Evolutionary conservation across 2,797 vertebrate species (phyloP).

Genomic region (Menidia menidia): DNA sequence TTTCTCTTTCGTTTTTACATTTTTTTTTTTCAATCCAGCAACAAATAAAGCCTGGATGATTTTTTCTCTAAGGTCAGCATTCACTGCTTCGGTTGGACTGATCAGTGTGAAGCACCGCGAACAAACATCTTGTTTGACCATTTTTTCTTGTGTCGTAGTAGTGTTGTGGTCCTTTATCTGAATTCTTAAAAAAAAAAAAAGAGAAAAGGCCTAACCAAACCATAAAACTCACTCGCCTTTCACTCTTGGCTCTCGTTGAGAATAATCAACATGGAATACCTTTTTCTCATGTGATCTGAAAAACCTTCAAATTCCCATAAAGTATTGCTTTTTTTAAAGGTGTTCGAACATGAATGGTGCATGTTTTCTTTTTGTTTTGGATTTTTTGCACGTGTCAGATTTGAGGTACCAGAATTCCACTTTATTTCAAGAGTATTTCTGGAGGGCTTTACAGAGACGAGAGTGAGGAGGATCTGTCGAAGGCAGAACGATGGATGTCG

Average conservation of each 20-base stretch:
- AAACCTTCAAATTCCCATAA: slow-evolving; percentile 47
- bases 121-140: slow-evolving; percentile 35
- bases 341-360: slow-evolving; percentile 46
- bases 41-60: slow-evolving; percentile 43
- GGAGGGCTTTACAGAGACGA: slow-evolving; percentile 38
- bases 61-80: slow-evolving; percentile 37
- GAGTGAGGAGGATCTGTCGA: slow-evolving; percentile 33
- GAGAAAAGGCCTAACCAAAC: slow-evolving; percentile 73
- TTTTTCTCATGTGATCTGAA: slow-evolving; percentile 70
- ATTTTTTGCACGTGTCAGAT: slow-evolving; percentile 36
- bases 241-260: slow-evolving; percentile 90
- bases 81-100: slow-evolving; percentile 40
- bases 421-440: slow-evolving; percentile 1
- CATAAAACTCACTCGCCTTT: slow-evolving; percentile 87
- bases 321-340: slow-evolving; percentile 33
- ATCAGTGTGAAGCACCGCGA: slow-evolving; percentile 40
- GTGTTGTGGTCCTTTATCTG: slow-evolving; percentile 81
- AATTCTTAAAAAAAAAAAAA: slow-evolving; percentile 54
- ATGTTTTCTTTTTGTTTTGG: slow-evolving; percentile 12
- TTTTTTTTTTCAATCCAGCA: slow-evolving; percentile 36
- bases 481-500: slow-evolving; percentile 35
- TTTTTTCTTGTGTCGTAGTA: slow-evolving; percentile 45
- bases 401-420: slow-evolving; percentile 25
- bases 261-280: slow-evolving; percentile 88
- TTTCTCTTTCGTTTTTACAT: slow-evolving; percentile 63